Conservation (phyloP, 1,140 invertebrate species). For the Laupala kohalensis region DNA sequence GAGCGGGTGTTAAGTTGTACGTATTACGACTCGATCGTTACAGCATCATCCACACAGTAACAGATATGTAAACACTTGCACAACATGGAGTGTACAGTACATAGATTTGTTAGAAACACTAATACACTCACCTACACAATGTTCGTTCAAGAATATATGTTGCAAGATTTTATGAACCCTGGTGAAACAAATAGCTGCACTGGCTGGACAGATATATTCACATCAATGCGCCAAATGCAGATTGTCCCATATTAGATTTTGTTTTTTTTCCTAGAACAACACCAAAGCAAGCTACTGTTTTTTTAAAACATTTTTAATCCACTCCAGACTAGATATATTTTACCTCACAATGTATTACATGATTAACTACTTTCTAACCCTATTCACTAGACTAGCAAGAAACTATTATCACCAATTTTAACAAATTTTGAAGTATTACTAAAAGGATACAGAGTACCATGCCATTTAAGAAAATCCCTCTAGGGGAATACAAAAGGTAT, state of each 20-base stretch:
- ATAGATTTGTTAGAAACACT: slow-evolving; percentile 9
- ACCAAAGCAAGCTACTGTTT: slow-evolving; percentile 3
- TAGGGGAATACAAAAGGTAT: slow-evolving; percentile 1
- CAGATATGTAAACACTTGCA: slow-evolving; percentile 9
- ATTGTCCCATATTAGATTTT: neutral
- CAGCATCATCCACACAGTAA: slow-evolving; percentile 2
- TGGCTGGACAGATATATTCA: neutral
- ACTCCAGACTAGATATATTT: slow-evolving; percentile 6
- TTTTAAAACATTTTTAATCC: slow-evolving; percentile 1
- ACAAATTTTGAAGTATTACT: slow-evolving; percentile 7
- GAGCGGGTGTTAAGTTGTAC: neutral
- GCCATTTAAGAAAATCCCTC: slow-evolving; percentile 2
- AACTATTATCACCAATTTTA: slow-evolving; percentile 4
- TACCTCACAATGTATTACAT: neutral
- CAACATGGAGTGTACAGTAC: slow-evolving; percentile 6
- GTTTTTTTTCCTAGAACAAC: slow-evolving; percentile 7
- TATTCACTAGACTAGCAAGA: slow-evolving; percentile 5
- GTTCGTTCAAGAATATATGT: neutral
- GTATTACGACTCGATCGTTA: neutral
- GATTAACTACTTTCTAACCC: neutral
- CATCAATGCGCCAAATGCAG: neutral
- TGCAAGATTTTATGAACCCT: neutral
- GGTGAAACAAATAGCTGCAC: neutral
- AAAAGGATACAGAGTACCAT: slow-evolving; percentile 12
- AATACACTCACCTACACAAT: slow-evolving; percentile 3